These are phyloP conservation scores for Exephanes ischioxanthus DNA, from an alignment of 2,888 invertebrate genomes.

Conservation along the genomic window DNA sequence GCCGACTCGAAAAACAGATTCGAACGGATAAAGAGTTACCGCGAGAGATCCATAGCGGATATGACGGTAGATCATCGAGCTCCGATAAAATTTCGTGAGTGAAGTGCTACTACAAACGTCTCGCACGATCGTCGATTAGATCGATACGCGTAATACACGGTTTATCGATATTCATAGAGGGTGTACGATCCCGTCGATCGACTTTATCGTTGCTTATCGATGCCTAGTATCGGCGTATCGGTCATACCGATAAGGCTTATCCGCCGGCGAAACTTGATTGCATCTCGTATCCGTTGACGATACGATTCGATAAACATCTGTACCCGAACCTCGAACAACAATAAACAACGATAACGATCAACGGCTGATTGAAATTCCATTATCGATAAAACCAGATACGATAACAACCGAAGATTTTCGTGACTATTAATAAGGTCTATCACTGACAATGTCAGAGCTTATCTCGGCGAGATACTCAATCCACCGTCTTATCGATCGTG, in stretches of 20 bases:
- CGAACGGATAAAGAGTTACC: conserved; percentile 28
- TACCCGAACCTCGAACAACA: conserved; percentile 24
- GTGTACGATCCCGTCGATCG: neutral
- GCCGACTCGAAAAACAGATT: conserved; percentile 22
- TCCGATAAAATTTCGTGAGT: conserved; percentile 36
- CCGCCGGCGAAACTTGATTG: neutral
- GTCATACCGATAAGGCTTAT: neutral
- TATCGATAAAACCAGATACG: neutral
- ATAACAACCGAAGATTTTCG: neutral
- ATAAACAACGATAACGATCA: neutral
- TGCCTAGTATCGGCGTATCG: conserved; percentile 3
- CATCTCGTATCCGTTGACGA: neutral
- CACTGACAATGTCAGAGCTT: neutral
- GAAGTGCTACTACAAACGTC: conserved; percentile 27
- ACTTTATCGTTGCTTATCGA: neutral
- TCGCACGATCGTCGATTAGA: conserved; percentile 22
- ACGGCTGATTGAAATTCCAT: neutral
- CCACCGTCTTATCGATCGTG: neutral
- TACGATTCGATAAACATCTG: neutral
- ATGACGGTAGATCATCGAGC: conserved; percentile 17
- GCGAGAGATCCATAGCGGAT: conserved; percentile 38
- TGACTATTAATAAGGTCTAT: conserved; percentile 7
- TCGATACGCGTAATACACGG: conserved; percentile 14
- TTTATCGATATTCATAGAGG: neutral
- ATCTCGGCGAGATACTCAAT: neutral